Evolutionary conservation across 1,140 invertebrate species (phyloP).

Genomic region (Drosophila leontia): DNA sequence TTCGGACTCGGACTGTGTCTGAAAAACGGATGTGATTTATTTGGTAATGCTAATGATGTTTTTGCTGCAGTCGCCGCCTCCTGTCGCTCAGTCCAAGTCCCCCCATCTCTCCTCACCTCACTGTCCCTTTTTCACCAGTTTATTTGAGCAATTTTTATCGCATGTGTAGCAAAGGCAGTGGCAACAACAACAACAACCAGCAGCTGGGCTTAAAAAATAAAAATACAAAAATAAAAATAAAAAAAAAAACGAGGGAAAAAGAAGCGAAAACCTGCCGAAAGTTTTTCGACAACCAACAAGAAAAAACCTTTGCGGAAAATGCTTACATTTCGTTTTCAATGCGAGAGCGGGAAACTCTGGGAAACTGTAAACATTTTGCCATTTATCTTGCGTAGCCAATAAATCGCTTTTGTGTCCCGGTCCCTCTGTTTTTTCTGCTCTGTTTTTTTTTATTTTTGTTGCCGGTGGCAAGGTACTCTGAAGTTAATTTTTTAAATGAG

Average conservation of each 20-base stretch:
- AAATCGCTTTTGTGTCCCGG: constrained; percentile 67
- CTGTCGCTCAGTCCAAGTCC: constrained; percentile 34
- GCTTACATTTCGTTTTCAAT: constrained; percentile 77
- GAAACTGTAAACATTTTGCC: constrained; percentile 81
- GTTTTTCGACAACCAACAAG: constrained; percentile 63
- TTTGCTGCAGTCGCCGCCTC: constrained; percentile 65
- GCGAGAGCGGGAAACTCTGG: constrained; percentile 25
- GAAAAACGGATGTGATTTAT: constrained; percentile 84
- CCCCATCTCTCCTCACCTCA: neutral
- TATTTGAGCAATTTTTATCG: constrained; percentile 83
- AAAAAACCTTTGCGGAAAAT: constrained; percentile 73
- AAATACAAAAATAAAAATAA: neutral
- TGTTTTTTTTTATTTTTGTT: neutral
- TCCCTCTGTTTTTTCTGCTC: constrained; percentile 2
- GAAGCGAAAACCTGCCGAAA: constrained; percentile 72
- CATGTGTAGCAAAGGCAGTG: constrained; percentile 66
- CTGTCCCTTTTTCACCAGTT: constrained; percentile 45
- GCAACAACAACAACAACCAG: constrained; percentile 22
- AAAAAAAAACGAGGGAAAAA: neutral
- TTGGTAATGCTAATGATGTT: constrained; percentile 84
- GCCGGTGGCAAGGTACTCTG: constrained; percentile 57
- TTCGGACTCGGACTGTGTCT: constrained; percentile 67
- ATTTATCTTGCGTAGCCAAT: constrained; percentile 81
- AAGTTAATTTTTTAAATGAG: constrained; percentile 82
- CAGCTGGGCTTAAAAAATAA: constrained; percentile 17